Evolutionary conservation across 1,140 invertebrate genomes (phyloP), one percentile per base, ranked within the genome.

Genomic region (Ceratina japonica): DNA sequence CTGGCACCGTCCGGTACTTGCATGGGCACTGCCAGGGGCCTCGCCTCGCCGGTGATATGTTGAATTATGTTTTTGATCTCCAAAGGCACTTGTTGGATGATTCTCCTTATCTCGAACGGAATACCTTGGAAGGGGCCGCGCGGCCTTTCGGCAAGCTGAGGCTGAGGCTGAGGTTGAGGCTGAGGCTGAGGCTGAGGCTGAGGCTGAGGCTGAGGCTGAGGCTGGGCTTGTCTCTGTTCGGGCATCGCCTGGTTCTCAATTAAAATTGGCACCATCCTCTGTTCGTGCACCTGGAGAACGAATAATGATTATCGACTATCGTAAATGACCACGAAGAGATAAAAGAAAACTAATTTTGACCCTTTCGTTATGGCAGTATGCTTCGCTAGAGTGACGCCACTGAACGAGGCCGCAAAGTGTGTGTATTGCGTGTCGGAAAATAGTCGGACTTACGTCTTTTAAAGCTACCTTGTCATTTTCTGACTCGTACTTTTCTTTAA

Each of bases 61-160:
- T 91, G 90, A 37, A 92, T 90, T 44, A 91, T 91, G 56, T 90
- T 91, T 49, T 91, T 91, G 31, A 91, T 91, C 22, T 91, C 89
- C n/a, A 89, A 49, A 7, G 91, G 90, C 24, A 91, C 89, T 71
- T 91, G 88, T 59, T 91, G 87, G 22, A 91, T 90, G 22, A 92
- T 91, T 83, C 88, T 87, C 49, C 88, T 80, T 18, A 92, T 91
- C 64, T 91, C 90, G 37, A 91, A 86, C 2, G 90, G 91, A 76
- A 91, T 87, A 18, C 87, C 89, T 49, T 90, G 89, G 83, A 91
- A 91, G 0, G 89, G 87, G 16, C 87, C 90, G n/a, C 83, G 85
- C 7, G 80, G 80, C 73, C 83, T 86, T 52, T 89, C 90, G 13
- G n/a, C 52, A 27, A 88, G 85, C 10, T 87, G 82, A 22, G 69